Evolutionary conservation across 2,113 vertebrate genomes (phyloP), one percentile per base, ranked within the genome.

Genomic region (Festucalex cinctus): DNA sequence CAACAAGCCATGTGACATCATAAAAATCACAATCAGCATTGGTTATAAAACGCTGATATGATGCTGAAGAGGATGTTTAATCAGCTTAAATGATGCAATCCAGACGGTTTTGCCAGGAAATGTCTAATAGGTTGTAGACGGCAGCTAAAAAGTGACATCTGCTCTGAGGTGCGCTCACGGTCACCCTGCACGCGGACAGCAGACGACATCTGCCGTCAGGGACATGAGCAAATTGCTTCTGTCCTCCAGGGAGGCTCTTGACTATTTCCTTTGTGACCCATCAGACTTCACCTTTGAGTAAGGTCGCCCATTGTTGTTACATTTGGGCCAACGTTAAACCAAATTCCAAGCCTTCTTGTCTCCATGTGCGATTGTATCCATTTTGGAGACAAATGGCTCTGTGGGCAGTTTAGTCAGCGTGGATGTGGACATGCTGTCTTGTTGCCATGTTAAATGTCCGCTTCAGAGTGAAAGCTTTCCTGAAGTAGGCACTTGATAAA

Each of bases 1-100:
- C 17, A 24, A 43, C 28, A 44, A 79, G 81, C 73, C 77, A 79
- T 28, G 32, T 84, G 71, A 75, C 48, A 28, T 68, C 51, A 73
- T 35, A 60, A 39, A 80, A 80, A 73, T 62, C 61, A 71, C 67
- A 84, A 77, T 68, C 76, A 83, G 82, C 69, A 59, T 35, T 5
- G 56, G 48, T 3, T 53, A 68, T 66, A 74, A 71, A 71, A 71
- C 66, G 77, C 77, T 64, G 70, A 51, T 1, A 26, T 48, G 19
- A 20, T 9, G 57, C 63, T 64, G 48, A 36, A 49, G 35, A 74
- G 76, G 73, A 82, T 77, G 66, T 71, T 79, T 86, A 89, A 90
- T 89, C 82, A 82, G 59, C 58, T 86, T 62, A 76, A 78, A 82
- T 82, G 76, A 87, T 82, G 83, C 74, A 86, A 72, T 63, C 67